These are phyloP conservation scores for Octodon degus DNA, from an alignment of 2,113 vertebrate species.

Conservation along the genomic window DNA sequence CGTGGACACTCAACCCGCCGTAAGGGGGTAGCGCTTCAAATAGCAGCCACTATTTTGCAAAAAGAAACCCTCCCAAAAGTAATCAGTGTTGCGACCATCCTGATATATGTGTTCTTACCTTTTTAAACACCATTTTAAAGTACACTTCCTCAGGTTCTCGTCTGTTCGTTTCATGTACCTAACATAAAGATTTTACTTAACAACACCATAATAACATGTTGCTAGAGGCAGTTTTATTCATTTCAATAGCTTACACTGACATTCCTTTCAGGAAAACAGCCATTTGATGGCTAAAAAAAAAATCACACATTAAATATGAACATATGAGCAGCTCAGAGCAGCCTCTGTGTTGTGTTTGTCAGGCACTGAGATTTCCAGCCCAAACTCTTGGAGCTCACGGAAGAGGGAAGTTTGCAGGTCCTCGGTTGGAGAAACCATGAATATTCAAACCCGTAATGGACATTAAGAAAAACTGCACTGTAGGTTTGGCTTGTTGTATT, in stretches of 20 bases:
- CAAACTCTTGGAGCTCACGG: not conserved
- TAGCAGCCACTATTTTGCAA: not conserved
- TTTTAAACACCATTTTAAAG: not conserved
- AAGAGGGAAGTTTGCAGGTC: not conserved
- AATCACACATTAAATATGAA: constrained; percentile 32
- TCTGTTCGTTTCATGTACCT: not conserved
- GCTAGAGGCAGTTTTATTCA: not conserved
- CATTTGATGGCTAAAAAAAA: constrained; percentile 16
- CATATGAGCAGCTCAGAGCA: constrained; percentile 42
- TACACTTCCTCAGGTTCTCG: not conserved
- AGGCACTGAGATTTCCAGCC: constrained; percentile 10
- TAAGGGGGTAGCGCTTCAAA: not conserved
- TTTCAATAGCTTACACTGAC: constrained; percentile 26
- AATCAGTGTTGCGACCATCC: not conserved
- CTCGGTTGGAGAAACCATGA: not conserved
- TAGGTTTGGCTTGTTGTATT: not conserved
- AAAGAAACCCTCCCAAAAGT: not conserved
- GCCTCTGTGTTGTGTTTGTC: constrained; percentile 64
- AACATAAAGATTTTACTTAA: not conserved
- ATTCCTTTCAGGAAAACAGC: constrained; percentile 20
- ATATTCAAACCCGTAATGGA: constrained; percentile 17
- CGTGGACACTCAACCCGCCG: not conserved
- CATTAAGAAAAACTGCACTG: constrained; percentile 33
- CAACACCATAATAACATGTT: not conserved
- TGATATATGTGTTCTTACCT: not conserved